Evolutionary conservation across 2,888 invertebrate species (phyloP).

Genomic region (Mythimna pallens): DNA sequence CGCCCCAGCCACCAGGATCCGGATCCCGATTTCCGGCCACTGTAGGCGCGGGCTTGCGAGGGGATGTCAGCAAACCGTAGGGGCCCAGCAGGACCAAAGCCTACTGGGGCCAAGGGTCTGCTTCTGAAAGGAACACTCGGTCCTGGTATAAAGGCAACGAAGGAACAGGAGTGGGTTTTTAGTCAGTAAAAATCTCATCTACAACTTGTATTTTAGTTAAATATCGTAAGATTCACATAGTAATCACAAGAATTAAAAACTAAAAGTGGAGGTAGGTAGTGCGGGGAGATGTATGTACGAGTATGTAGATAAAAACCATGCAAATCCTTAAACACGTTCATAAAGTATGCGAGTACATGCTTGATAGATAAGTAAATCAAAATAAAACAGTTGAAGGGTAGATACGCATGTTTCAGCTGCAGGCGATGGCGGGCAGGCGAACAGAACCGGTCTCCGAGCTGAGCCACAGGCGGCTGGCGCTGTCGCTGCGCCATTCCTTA

Average conservation of each 20-base stretch:
- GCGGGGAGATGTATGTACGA: slow-evolving; percentile 39
- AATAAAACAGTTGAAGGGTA: slow-evolving; percentile 86
- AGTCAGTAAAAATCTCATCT: too few species aligned
- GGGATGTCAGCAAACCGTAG: too few species aligned
- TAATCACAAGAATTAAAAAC: slow-evolving; percentile 22
- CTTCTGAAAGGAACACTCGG: too few species aligned
- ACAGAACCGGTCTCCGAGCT: slow-evolving; percentile 82
- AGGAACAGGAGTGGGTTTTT: too few species aligned
- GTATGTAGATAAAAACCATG: slow-evolving; percentile 67
- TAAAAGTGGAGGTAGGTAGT: slow-evolving; percentile 24
- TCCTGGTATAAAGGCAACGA: too few species aligned
- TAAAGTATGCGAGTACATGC: slow-evolving; percentile 73
- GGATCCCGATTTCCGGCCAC: too few species aligned
- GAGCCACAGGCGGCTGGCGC: slow-evolving; percentile 78
- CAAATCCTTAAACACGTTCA: slow-evolving; percentile 73
- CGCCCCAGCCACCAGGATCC: too few species aligned
- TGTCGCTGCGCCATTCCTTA: slow-evolving; percentile 85
- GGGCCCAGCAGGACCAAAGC: too few species aligned
- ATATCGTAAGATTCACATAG: background rate
- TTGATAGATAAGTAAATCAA: slow-evolving; percentile 88
- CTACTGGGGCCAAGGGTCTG: too few species aligned
- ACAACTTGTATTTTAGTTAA: slow-evolving; percentile 2
- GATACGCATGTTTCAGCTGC: slow-evolving; percentile 85
- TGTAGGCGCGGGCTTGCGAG: too few species aligned
- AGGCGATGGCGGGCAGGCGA: slow-evolving; percentile 68